Evolutionary conservation across 2,113 vertebrate species (phyloP), one percentile per base, ranked within the genome.

Genomic region (Clarias magur): DNA sequence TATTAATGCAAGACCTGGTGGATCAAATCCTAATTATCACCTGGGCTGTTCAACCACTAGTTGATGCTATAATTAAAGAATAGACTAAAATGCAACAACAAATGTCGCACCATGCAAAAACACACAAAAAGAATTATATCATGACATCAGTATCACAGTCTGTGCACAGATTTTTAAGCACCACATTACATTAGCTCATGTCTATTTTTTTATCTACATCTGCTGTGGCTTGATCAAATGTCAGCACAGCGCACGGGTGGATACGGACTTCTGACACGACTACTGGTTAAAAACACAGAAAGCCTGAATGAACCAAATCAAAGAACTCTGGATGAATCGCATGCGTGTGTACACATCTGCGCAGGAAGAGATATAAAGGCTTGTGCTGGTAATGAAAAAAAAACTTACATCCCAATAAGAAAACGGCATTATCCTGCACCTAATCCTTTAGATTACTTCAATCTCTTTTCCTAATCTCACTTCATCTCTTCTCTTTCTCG

Each of bases 381-480:
- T 42, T 10, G 9, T 2, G 56, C 27, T 42, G 4, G 9, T 2
- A 48, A 25, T 53, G 53, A 70, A 62, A 85, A 62, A 38, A 34
- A 34, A 34, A 34, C 10, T 23, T 9, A 25, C 54, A 57, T 16
- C 1, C 72, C 85, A 92, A 90, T 89, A 88, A 87, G 81, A 85
- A 85, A 21, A 73, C 89, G 87, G 84, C 88, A 72, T 84, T 80
- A 83, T 19, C 88, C 73, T 8, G 25, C 13, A 68, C 73, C 73
- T 75, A 67, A 85, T 67, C 75, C 30, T 54, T 67, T 30, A 79
- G 19, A 80, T 25, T 15, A 17, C 68, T 60, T 87, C 86, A 90
- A 42, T 57, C 48, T 82, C 85, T 86, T 83, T 34, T n/a, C 25
- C 60, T 80, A 68, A 54, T 85, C 78, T 81, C 16, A 30, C 54